Evolutionary conservation across 2,797 vertebrate species (phyloP).

Genomic region (Tragopan temminckii): DNA sequence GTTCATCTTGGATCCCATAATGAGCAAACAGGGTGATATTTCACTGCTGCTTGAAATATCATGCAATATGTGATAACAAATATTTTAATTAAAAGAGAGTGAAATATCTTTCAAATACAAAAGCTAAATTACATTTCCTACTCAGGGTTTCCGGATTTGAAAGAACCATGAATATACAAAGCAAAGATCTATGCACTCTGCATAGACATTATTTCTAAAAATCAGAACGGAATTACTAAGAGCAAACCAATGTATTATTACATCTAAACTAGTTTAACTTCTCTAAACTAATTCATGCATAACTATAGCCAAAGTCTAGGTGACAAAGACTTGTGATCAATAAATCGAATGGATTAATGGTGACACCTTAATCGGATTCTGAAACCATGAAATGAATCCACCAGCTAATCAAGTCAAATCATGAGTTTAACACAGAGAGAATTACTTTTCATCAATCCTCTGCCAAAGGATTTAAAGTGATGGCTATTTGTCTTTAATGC

Average conservation of each 20-base stretch:
- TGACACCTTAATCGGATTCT: constrained; percentile 9
- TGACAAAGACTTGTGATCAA: constrained; percentile 19
- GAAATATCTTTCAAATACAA: constrained; percentile 8
- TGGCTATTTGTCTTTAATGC: neutral
- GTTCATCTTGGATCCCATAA: constrained; percentile 24
- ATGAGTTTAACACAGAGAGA: constrained; percentile 6
- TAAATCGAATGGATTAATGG: constrained; percentile 25
- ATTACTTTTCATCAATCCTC: constrained; percentile 54
- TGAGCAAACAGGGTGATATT: neutral
- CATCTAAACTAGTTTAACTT: neutral
- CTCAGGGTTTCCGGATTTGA: neutral
- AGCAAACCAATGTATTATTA: neutral
- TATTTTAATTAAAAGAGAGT: constrained; percentile 24
- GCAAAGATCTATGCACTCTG: neutral
- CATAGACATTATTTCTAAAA: neutral
- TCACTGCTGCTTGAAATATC: constrained; percentile 1
- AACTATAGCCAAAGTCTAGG: neutral
- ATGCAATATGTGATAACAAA: constrained; percentile 18
- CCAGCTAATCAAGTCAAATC: constrained; percentile 33
- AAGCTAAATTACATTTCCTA: constrained; percentile 20
- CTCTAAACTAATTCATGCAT: neutral
- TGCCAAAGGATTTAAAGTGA: constrained; percentile 2
- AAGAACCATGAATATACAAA: constrained; percentile 18
- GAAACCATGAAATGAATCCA: constrained; percentile 24
- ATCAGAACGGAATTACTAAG: neutral